Evolutionary conservation across 2,797 vertebrate species (phyloP).

Genomic region (Amblyopsis hoosieri): DNA sequence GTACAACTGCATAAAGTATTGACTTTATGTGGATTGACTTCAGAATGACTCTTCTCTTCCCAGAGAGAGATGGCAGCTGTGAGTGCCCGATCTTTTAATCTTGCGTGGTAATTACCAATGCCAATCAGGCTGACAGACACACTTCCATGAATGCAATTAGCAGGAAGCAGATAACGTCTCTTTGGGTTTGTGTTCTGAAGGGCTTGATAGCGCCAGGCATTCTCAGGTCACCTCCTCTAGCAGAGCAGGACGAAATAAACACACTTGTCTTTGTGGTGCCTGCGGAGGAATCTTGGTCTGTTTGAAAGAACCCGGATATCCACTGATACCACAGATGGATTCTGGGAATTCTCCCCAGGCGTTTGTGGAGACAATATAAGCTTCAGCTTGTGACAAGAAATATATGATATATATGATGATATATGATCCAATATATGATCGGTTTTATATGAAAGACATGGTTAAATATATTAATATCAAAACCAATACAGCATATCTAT

Average conservation of each 20-base stretch:
- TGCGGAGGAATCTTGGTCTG: not conserved
- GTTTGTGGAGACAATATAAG: not conserved
- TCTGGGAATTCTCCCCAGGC: not conserved
- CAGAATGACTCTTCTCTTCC: not conserved
- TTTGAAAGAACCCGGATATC: no score
- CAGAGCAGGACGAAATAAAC: slow-evolving; percentile 3
- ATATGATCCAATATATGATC: no score
- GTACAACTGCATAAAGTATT: not conserved
- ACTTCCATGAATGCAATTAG: slow-evolving; percentile 85
- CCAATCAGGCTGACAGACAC: slow-evolving; percentile 82
- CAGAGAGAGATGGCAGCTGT: slow-evolving; percentile 31
- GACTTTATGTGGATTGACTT: slow-evolving; percentile 1
- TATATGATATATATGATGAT: no score
- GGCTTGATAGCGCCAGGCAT: slow-evolving; percentile 17
- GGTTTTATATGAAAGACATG: no score
- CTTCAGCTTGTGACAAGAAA: not conserved
- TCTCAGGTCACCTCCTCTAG: slow-evolving; percentile 7
- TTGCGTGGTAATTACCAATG: slow-evolving; percentile 81
- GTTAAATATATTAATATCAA: no score
- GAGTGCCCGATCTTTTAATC: slow-evolving; percentile 77
- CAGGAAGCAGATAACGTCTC: slow-evolving; percentile 80
- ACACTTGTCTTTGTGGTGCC: slow-evolving; percentile 3
- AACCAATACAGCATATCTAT: no score
- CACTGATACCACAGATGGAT: not conserved
- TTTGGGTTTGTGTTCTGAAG: slow-evolving; percentile 34